Evolutionary conservation across 2,113 vertebrate genomes (phyloP).

Genomic region (Otolemur garnettii): DNA sequence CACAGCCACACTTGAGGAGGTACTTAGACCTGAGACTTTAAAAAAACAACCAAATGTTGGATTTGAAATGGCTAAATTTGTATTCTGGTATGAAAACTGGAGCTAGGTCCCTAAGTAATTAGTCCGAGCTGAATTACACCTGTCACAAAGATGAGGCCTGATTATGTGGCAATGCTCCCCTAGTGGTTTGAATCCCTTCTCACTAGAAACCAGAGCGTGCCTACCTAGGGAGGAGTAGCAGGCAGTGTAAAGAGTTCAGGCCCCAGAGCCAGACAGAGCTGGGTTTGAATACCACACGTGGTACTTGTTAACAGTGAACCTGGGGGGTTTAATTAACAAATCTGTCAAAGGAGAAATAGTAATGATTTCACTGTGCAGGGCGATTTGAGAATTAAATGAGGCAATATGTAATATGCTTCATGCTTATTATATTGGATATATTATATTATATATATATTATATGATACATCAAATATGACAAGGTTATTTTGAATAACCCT

Average conservation of each 20-base stretch:
- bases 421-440: not conserved
- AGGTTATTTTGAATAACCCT: not conserved
- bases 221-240: not conserved
- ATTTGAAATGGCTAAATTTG: not conserved
- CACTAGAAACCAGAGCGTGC: not conserved
- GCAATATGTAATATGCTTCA: not conserved
- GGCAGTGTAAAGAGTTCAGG: not conserved
- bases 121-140: not conserved
- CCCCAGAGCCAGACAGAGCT: not conserved
- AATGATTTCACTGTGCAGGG: not conserved
- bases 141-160: not conserved
- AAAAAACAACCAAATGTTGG: not conserved
- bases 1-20: not conserved
- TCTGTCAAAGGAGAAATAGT: slow-evolving; percentile 10
- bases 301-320: not conserved
- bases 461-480: too few relatives aligned
- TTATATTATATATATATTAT: too few relatives aligned
- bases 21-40: not conserved
- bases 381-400: slow-evolving; percentile 43
- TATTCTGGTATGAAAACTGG: not conserved
- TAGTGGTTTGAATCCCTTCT: not conserved
- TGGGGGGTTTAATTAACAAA: not conserved
- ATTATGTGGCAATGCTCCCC: not conserved
- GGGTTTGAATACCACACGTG: not conserved
- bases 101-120: not conserved